Percentiles rank a stretch among this genome's conserved stretches.
phyloP scores from a whole-genome alignment of 1,140 invertebrate species.

The Drosophila bocqueti region DNA sequence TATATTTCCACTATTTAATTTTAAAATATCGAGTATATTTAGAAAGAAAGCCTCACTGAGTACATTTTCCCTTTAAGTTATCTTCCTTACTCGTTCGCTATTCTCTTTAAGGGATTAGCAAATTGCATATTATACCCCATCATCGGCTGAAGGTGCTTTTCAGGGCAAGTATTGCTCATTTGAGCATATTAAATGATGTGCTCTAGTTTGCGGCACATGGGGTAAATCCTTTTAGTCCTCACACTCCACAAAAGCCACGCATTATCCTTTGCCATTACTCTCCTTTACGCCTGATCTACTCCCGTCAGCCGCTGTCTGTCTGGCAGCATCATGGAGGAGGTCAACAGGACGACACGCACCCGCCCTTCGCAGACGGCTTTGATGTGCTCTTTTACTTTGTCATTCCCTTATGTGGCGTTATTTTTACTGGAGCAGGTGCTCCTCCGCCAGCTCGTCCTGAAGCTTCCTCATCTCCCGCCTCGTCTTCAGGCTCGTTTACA shows the following conservation, averaged over 20 bases:
- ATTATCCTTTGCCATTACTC: slow-evolving; percentile 48
- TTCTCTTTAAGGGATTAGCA: slow-evolving; percentile 19
- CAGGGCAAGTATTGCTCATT: slow-evolving; percentile 30
- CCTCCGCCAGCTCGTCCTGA: slow-evolving; percentile 1
- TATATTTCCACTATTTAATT: too few relatives aligned
- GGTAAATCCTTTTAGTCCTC: slow-evolving; percentile 48
- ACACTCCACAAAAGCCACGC: slow-evolving; percentile 42
- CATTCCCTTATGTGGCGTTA: slow-evolving; percentile 37
- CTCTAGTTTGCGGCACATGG: slow-evolving; percentile 23
- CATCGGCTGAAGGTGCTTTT: slow-evolving; percentile 18
- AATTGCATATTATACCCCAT: slow-evolving; percentile 25
- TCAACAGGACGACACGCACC: slow-evolving; percentile 25
- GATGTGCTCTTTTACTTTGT: slow-evolving; percentile 58
- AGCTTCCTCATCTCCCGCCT: not conserved
- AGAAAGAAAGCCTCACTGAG: too few relatives aligned
- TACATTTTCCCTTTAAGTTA: too few relatives aligned
- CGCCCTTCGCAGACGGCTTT: slow-evolving; percentile 39
- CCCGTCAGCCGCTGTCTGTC: slow-evolving; percentile 8
- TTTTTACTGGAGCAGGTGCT: slow-evolving; percentile 32
- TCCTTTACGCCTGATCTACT: slow-evolving; percentile 3
- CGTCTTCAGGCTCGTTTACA: slow-evolving; percentile 27
- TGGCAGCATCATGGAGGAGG: slow-evolving; percentile 16
- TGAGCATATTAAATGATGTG: slow-evolving; percentile 50
- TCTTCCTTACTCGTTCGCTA: not conserved
- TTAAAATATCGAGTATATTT: too few relatives aligned